Percentiles rank a stretch among this genome's conserved stretches.
Conservation (phyloP, 2,888 invertebrate species). For the Troilus luridus region DNA sequence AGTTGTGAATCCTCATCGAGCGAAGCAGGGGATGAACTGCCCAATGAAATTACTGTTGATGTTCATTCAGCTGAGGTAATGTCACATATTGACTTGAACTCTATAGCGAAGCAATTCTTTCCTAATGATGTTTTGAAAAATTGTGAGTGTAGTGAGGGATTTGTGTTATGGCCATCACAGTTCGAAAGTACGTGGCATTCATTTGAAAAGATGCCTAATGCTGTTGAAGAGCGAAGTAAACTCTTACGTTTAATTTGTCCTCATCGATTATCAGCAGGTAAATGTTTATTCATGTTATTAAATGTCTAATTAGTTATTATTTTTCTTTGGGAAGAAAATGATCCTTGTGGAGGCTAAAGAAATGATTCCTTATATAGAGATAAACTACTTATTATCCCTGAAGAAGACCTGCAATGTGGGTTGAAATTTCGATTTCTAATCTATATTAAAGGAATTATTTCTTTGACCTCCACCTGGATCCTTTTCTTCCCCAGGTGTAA, state of each 20-base stretch:
- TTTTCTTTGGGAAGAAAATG: too few species aligned
- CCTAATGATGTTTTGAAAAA: slow-evolving; percentile 28
- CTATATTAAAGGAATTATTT: too few species aligned
- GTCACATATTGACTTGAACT: background rate
- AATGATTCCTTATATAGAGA: too few species aligned
- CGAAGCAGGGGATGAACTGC: slow-evolving; percentile 53
- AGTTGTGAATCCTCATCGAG: slow-evolving; percentile 30
- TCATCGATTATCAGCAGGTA: slow-evolving; percentile 57
- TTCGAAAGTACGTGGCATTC: slow-evolving; percentile 22
- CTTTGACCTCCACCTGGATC: too few species aligned
- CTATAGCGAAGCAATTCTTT: slow-evolving; percentile 31
- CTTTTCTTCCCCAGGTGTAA: too few species aligned
- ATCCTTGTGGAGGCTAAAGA: too few species aligned
- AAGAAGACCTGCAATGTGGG: too few species aligned
- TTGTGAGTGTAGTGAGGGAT: slow-evolving; percentile 55
- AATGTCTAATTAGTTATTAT: background rate
- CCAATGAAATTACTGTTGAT: slow-evolving; percentile 40
- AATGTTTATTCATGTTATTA: background rate
- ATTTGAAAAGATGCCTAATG: slow-evolving; percentile 31
- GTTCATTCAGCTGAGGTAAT: slow-evolving; percentile 9
- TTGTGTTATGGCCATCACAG: slow-evolving; percentile 14
- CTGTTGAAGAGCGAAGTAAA: slow-evolving; percentile 24
- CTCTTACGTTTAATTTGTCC: slow-evolving; percentile 52
- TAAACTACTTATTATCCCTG: too few species aligned
- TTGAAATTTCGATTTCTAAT: too few species aligned